Percentiles rank a stretch among this genome's conserved stretches.
Evolutionary conservation across 1,140 invertebrate genomes (phyloP).

Genomic region (Paraescarpia echinospica): DNA sequence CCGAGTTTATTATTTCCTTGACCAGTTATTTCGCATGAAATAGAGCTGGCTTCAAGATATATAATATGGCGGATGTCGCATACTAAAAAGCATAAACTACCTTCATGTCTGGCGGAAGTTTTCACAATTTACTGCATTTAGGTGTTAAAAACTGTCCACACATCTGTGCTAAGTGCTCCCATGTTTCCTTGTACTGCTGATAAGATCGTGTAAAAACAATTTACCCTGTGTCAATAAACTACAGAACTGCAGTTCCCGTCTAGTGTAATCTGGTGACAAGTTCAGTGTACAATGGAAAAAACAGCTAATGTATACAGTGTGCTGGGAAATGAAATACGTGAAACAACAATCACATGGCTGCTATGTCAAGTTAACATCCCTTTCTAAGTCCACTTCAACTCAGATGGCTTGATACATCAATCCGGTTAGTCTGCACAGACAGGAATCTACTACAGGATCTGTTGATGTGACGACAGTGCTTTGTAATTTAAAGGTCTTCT

Average conservation of each 20-base stretch:
- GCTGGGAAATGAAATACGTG: not conserved
- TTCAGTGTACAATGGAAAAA: not conserved
- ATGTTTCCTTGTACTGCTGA: not conserved
- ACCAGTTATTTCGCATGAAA: not conserved
- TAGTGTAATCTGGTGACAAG: not conserved
- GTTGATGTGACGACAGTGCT: no score
- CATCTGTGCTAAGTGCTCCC: not conserved
- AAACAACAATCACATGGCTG: not conserved
- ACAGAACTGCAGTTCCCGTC: not conserved
- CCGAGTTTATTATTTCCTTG: not conserved
- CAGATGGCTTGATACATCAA: not conserved
- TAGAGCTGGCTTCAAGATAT: not conserved
- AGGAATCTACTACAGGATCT: not conserved
- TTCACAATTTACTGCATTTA: constrained; percentile 1
- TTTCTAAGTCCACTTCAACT: not conserved
- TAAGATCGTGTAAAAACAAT: not conserved
- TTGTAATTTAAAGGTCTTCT: no score
- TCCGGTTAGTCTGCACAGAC: not conserved
- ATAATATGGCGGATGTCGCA: not conserved
- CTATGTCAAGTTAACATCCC: not conserved
- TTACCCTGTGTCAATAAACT: not conserved
- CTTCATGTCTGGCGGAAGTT: not conserved
- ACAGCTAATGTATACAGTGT: not conserved
- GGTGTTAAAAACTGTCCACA: not conserved
- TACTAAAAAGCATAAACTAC: not conserved